phyloP scores from a whole-genome alignment of 2,113 vertebrate species.

The Physeter macrocephalus region DNA sequence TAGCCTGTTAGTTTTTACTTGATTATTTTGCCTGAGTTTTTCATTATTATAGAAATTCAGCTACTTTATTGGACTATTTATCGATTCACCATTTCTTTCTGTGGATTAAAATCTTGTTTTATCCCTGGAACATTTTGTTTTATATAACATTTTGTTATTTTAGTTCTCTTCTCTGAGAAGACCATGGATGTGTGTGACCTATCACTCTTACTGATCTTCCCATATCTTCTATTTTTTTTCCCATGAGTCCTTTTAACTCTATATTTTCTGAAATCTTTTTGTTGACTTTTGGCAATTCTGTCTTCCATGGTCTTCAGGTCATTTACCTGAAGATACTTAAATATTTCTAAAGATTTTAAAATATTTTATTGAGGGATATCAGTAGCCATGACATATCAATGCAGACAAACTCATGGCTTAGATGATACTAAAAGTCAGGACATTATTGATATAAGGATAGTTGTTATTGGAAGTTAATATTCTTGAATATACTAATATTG shows the following conservation, averaged over 20 bases:
- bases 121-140: background rate
- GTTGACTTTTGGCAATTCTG: background rate
- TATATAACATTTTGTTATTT: background rate
- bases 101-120: background rate
- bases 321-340: background rate
- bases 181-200: background rate
- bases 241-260: background rate
- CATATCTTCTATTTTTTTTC: background rate
- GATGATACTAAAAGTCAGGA: background rate
- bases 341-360: background rate
- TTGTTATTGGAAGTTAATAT: background rate
- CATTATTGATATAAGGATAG: background rate
- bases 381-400: background rate
- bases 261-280: background rate
- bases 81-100: background rate
- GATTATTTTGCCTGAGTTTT: background rate
- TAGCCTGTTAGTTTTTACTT: background rate
- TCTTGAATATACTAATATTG: background rate
- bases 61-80: background rate
- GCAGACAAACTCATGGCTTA: background rate
- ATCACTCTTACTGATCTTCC: background rate
- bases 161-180: background rate
- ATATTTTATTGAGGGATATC: background rate
- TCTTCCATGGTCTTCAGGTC: background rate
- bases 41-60: background rate